These are phyloP conservation scores for Crotalus viridis DNA, from an alignment of 2,113 vertebrate genomes.

Conservation along the genomic window DNA sequence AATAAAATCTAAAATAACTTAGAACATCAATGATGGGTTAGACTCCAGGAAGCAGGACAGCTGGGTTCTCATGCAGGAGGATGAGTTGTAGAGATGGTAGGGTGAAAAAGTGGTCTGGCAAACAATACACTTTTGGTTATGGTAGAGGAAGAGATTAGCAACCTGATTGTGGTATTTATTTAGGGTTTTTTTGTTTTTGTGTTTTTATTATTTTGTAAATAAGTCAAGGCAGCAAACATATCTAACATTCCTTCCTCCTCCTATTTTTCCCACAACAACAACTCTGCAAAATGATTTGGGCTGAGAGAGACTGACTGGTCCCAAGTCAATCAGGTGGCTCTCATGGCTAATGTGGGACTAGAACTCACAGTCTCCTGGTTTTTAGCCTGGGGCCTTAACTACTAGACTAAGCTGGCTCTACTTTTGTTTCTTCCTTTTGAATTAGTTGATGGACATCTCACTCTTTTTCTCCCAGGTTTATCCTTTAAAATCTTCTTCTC, in stretches of 20 bases:
- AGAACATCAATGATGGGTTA: background rate
- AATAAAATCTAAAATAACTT: background rate
- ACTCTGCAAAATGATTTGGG: background rate
- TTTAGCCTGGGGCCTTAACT: background rate
- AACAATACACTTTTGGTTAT: background rate
- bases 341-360: background rate
- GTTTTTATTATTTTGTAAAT: background rate
- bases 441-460: background rate
- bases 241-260: background rate
- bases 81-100: background rate
- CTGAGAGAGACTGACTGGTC: background rate
- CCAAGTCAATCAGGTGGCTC: background rate
- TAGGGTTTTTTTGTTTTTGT: background rate
- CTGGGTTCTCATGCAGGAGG: background rate
- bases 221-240: background rate
- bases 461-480: background rate
- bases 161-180: background rate
- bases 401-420: background rate
- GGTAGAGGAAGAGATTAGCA: background rate
- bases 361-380: background rate
- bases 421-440: background rate
- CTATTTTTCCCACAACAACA: background rate
- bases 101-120: background rate
- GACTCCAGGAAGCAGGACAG: background rate
- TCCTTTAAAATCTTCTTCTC: background rate